Evolutionary conservation across 2,888 invertebrate genomes (phyloP).

Genomic region (Phania funesta): DNA sequence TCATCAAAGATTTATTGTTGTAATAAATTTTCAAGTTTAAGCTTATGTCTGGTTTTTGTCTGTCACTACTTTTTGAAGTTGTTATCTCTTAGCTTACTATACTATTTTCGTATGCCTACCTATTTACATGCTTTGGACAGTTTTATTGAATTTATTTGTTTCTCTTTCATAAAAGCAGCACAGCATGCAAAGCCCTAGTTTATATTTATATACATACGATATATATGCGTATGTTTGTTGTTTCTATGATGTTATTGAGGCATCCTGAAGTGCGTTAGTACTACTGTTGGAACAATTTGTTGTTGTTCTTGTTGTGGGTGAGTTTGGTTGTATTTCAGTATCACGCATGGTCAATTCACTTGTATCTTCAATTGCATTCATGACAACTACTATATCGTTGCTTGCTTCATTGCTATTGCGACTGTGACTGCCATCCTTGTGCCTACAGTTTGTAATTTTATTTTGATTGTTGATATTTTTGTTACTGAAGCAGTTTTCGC

Average conservation of each 20-base stretch:
- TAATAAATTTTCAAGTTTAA: constrained; percentile 4
- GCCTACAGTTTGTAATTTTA: not conserved
- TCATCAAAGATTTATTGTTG: not conserved
- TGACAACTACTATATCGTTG: constrained; percentile 24
- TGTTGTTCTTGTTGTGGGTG: not conserved
- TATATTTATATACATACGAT: constrained; percentile 9
- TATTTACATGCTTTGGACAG: not conserved
- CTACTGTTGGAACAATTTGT: constrained; percentile 35
- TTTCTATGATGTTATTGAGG: constrained; percentile 38
- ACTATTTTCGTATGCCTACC: not conserved
- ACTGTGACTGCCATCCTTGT: constrained; percentile 4
- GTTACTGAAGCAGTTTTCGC: constrained; percentile 6
- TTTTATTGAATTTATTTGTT: not conserved
- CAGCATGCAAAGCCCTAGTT: constrained; percentile 35
- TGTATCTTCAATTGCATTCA: constrained; percentile 23
- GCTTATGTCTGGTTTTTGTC: constrained; percentile 12
- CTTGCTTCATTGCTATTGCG: constrained; percentile 11
- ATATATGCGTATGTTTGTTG: not conserved
- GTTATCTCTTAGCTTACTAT: constrained; percentile 14
- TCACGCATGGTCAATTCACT: constrained; percentile 36
- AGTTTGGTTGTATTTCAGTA: constrained; percentile 18
- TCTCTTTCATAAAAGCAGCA: not conserved
- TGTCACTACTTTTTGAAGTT: constrained; percentile 10
- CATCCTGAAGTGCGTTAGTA: constrained; percentile 21
- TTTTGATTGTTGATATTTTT: constrained; percentile 22